A percentile compares a stretch with the other conserved stretches of the same genome.
phyloP scores from a whole-genome alignment of 2,797 vertebrate species.

The Adelosebastes latens region DNA sequence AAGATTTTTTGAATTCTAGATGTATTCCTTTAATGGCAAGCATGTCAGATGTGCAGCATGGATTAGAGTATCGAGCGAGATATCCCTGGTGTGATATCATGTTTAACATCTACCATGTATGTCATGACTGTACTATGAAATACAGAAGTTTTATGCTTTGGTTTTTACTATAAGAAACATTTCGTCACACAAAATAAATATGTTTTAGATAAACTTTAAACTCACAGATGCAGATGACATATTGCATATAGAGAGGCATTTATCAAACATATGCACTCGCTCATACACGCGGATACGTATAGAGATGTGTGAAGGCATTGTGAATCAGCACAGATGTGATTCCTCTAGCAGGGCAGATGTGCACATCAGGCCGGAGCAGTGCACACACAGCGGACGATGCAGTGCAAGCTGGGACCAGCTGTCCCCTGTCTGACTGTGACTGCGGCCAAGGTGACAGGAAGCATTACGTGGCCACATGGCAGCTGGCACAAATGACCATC shows the following conservation, averaged over 20 bases:
- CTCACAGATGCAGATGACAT: slow-evolving; percentile 2
- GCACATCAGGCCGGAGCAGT: neutral
- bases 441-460: neutral
- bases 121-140: neutral
- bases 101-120: neutral
- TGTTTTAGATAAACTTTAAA: neutral
- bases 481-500: slow-evolving; percentile 23
- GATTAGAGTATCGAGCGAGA: neutral
- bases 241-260: slow-evolving; percentile 1
- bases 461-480: slow-evolving; percentile 3
- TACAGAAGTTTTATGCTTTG: neutral
- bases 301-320: neutral
- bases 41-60: slow-evolving; percentile 4
- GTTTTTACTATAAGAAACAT: neutral
- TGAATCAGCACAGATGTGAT: slow-evolving; percentile 34
- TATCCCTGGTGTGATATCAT: neutral
- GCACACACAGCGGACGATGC: neutral
- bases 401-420: slow-evolving; percentile 22
- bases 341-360: slow-evolving; percentile 29
- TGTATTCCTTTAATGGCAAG: slow-evolving; percentile 21
- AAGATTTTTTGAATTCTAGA: slow-evolving; percentile 33
- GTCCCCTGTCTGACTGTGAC: slow-evolving; percentile 8
- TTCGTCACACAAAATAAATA: neutral
- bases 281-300: neutral
- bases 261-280: neutral